Percentiles rank a stretch among this genome's conserved stretches.
phyloP scores from a whole-genome alignment of 2,797 vertebrate species.

The Myiotriccus ornatus region DNA sequence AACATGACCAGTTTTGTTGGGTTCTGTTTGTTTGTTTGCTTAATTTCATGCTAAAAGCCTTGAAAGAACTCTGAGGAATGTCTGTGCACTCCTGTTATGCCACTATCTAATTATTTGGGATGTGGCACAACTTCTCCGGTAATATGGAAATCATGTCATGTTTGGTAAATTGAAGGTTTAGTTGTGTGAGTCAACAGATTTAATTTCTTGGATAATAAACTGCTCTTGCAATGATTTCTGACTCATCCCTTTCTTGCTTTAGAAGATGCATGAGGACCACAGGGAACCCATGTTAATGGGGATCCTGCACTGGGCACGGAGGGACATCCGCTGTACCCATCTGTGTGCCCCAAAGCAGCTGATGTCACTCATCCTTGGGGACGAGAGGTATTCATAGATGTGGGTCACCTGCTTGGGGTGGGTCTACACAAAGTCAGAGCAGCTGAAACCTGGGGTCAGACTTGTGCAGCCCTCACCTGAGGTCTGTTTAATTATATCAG shows the following conservation, averaged over 20 bases:
- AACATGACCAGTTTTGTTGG: too few relatives aligned
- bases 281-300: background rate
- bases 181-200: constrained; percentile 46
- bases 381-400: fast-evolving
- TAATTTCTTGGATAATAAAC: constrained; percentile 45
- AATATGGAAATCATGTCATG: background rate
- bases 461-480: background rate
- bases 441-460: background rate
- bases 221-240: constrained; percentile 1
- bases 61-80: background rate
- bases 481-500: too few relatives aligned
- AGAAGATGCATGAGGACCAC: background rate
- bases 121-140: constrained; percentile 2
- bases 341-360: background rate
- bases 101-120: background rate
- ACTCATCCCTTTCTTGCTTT: background rate
- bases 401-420: background rate
- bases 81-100: background rate
- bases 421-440: fast-evolving
- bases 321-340: fast-evolving
- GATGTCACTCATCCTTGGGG: background rate
- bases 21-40: background rate
- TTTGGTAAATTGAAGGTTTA: constrained; percentile 31
- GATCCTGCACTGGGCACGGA: fast-evolving
- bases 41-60: background rate